Percentiles rank a stretch among this genome's conserved stretches.
phyloP scores from a whole-genome alignment of 2,888 invertebrate genomes.

The Drosophila percnosoma region DNA sequence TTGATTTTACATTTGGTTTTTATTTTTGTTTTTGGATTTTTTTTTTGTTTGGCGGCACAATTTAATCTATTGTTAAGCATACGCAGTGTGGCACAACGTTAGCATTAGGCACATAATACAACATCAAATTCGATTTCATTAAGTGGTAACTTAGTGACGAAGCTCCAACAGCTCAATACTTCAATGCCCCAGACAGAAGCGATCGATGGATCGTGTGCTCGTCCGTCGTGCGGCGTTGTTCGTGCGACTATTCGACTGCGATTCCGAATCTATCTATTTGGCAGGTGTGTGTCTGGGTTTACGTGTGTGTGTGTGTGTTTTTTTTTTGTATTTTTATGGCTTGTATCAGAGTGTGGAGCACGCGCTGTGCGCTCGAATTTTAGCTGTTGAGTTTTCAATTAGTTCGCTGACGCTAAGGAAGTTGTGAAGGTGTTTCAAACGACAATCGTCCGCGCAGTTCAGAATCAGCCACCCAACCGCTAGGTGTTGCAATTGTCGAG shows the following conservation, averaged over 20 bases:
- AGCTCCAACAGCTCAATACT: slow-evolving; percentile 60
- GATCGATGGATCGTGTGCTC: slow-evolving; percentile 65
- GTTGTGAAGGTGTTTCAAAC: slow-evolving; percentile 72
- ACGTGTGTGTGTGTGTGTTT: not conserved
- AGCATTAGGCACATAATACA: slow-evolving; percentile 27
- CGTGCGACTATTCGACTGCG: slow-evolving; percentile 44
- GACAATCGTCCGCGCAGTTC: slow-evolving; percentile 68
- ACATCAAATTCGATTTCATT: slow-evolving; percentile 52
- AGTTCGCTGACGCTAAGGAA: slow-evolving; percentile 79
- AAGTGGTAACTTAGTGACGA: slow-evolving; percentile 43
- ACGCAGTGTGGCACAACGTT: slow-evolving; percentile 52
- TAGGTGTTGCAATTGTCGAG: slow-evolving; percentile 55
- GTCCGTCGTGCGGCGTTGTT: slow-evolving; percentile 44
- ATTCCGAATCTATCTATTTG: slow-evolving; percentile 14
- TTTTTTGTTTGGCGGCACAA: slow-evolving; percentile 14
- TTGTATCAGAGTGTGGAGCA: slow-evolving; percentile 52
- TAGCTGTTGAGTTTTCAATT: slow-evolving; percentile 78
- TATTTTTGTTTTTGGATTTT: not conserved
- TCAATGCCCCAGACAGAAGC: slow-evolving; percentile 50
- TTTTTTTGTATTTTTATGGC: slow-evolving; percentile 24
- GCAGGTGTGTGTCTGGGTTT: slow-evolving; percentile 1
- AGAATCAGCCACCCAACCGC: slow-evolving; percentile 65
- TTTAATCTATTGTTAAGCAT: slow-evolving; percentile 56
- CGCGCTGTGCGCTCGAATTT: slow-evolving; percentile 70
- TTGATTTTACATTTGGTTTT: not conserved